Evolutionary conservation across 1,140 invertebrate genomes (phyloP).

Genomic region (Rhynchophorus ferrugineus): DNA sequence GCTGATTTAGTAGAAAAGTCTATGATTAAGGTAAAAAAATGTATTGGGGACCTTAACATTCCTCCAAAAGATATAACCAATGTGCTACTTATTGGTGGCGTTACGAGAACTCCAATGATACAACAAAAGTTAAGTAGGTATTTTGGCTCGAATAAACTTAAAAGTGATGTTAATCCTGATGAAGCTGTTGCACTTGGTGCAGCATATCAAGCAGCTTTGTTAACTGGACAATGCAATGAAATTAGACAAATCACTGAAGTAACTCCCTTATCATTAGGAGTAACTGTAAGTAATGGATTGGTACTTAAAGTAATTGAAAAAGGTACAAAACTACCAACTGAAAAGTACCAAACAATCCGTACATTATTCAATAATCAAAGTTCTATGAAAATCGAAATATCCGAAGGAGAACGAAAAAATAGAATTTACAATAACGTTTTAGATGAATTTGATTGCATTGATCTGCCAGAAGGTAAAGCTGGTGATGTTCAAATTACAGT

Average conservation of each 20-base stretch:
- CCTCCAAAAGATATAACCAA: slow-evolving; percentile 43
- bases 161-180: slow-evolving; percentile 36
- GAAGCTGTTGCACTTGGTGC: slow-evolving; percentile 29
- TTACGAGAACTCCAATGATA: slow-evolving; percentile 57
- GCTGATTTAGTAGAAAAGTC: slow-evolving; percentile 54
- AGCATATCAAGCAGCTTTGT: slow-evolving; percentile 17
- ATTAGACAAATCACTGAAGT: slow-evolving; percentile 14
- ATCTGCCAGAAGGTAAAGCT: slow-evolving; percentile 12
- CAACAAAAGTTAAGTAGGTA: slow-evolving; percentile 38
- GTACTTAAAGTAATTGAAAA: slow-evolving; percentile 10
- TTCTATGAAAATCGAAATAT: slow-evolving; percentile 6
- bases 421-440: slow-evolving; percentile 15
- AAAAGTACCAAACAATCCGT: background rate
- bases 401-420: slow-evolving; percentile 21
- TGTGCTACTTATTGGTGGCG: slow-evolving; percentile 56
- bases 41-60: slow-evolving; percentile 8
- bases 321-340: slow-evolving; percentile 14
- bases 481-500: slow-evolving; percentile 8
- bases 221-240: slow-evolving; percentile 2
- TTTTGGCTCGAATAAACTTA: slow-evolving; percentile 40
- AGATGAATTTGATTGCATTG: slow-evolving; percentile 5
- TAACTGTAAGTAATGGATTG: background rate
- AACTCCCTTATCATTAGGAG: slow-evolving; percentile 14
- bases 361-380: slow-evolving; percentile 13
- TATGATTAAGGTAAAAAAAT: slow-evolving; percentile 10